Conservation (phyloP, 2,113 vertebrate species). For the Oceanites oceanicus region DNA sequence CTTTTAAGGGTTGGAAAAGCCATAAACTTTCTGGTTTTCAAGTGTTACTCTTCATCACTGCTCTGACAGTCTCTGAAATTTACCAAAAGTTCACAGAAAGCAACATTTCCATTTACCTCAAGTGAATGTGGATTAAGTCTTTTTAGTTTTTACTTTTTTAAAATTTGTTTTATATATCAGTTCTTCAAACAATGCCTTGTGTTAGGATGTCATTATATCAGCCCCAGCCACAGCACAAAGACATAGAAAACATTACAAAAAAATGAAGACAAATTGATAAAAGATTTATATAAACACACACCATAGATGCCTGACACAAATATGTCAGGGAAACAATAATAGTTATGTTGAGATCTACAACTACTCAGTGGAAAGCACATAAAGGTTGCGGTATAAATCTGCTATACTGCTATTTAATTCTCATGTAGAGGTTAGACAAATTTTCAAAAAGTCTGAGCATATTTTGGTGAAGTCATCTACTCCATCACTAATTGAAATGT, state of each 20-base stretch:
- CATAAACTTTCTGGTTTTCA: background rate
- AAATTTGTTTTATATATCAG: background rate
- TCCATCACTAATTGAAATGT: background rate
- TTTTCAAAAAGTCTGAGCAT: background rate
- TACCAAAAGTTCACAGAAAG: background rate
- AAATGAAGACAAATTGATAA: background rate
- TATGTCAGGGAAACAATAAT: background rate
- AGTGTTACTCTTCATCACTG: background rate
- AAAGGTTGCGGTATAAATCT: background rate
- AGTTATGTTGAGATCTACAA: background rate
- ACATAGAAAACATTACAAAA: background rate
- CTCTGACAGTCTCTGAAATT: background rate
- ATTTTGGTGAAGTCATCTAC: background rate
- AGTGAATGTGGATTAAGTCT: background rate
- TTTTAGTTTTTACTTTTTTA: background rate
- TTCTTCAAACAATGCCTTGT: background rate
- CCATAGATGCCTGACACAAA: background rate
- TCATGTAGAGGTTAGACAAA: background rate
- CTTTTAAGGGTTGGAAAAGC: background rate
- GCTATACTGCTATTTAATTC: background rate
- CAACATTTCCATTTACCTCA: background rate
- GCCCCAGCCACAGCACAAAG: background rate
- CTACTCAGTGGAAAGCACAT: background rate
- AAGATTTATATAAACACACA: background rate
- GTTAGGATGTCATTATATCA: background rate